These are phyloP conservation scores for Pomatostomus ruficeps DNA, from an alignment of 2,113 vertebrate genomes.

Conservation along the genomic window DNA sequence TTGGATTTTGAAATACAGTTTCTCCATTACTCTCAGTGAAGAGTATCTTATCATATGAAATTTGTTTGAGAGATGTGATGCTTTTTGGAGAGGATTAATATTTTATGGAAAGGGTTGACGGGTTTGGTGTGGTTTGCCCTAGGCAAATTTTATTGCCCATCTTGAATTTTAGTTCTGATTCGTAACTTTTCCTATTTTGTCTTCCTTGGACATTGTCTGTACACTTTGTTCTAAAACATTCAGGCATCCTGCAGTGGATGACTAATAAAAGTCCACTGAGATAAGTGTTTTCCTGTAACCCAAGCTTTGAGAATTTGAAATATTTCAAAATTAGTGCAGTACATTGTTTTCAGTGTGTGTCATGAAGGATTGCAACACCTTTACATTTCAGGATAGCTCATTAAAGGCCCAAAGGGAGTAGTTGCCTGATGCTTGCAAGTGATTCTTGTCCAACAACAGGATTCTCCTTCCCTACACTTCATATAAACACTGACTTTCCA, in stretches of 20 bases:
- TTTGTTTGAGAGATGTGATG: neutral
- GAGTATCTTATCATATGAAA: neutral
- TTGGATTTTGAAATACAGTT: neutral
- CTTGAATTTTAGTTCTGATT: neutral
- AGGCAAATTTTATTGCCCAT: neutral
- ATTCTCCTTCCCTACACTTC: neutral
- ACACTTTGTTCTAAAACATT: neutral
- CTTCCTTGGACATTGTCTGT: neutral
- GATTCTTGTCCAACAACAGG: neutral
- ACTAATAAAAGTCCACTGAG: neutral
- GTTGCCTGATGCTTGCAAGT: neutral
- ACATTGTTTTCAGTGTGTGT: neutral
- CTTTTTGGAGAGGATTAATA: neutral
- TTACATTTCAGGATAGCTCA: neutral
- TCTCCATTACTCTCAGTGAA: neutral
- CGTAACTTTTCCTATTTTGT: neutral
- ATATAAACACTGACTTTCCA: neutral
- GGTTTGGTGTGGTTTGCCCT: neutral
- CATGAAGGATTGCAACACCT: neutral
- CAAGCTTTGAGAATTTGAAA: neutral
- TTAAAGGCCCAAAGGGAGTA: neutral
- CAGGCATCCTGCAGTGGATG: neutral
- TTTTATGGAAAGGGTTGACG: neutral
- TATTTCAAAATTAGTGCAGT: neutral
- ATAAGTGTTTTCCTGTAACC: neutral